These are phyloP conservation scores for Apaloderma vittatum DNA, from an alignment of 2,113 vertebrate species.

Conservation along the genomic window DNA sequence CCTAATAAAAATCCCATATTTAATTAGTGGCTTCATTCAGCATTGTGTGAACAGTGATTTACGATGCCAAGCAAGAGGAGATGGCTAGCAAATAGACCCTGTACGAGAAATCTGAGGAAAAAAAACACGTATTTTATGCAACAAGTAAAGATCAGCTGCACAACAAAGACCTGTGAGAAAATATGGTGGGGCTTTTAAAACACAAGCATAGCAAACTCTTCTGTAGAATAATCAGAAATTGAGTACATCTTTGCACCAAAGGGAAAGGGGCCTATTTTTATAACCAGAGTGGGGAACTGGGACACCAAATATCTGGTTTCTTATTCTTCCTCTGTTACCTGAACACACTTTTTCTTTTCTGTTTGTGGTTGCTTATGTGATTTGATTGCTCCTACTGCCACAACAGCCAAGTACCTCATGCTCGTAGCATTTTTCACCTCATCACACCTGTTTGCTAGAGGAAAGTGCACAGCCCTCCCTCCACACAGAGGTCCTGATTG, in stretches of 20 bases:
- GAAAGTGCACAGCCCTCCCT: not conserved
- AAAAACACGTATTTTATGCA: not conserved
- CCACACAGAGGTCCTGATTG: fast-evolving
- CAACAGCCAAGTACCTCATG: not conserved
- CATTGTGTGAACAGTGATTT: conserved; percentile 53
- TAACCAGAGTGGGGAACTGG: not conserved
- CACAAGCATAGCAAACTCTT: not conserved
- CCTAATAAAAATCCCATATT: conserved; percentile 37
- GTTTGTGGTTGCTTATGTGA: not conserved
- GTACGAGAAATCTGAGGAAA: not conserved
- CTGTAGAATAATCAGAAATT: not conserved
- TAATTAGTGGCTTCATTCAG: conserved; percentile 71
- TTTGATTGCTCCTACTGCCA: not conserved
- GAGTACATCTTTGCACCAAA: not conserved
- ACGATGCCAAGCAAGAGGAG: conserved; percentile 15
- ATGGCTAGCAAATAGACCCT: not conserved
- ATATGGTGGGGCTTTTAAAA: not conserved
- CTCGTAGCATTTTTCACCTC: not conserved
- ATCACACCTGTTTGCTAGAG: not conserved
- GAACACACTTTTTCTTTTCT: not conserved
- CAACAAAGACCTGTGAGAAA: not conserved
- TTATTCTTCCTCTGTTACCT: not conserved
- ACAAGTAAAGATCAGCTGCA: not conserved
- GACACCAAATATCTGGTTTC: not conserved
- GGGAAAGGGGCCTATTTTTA: not conserved